Evolutionary conservation across 1,140 invertebrate genomes (phyloP), one percentile per base, ranked within the genome.

Genomic region (Prorops nasuta): DNA sequence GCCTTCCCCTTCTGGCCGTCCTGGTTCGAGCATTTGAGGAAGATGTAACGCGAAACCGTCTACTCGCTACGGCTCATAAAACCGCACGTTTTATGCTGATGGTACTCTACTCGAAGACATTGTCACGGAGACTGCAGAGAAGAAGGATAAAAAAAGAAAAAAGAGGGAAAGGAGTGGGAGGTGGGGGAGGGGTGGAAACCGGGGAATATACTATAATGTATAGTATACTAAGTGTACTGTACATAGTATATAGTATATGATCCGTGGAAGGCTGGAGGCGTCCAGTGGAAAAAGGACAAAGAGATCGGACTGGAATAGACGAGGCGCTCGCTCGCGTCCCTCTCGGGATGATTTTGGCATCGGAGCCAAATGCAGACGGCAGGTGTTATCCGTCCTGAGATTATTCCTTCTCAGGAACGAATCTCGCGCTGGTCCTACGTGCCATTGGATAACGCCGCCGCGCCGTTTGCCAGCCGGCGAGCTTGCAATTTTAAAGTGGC

Each of bases 51-150:
- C 63, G 65, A 63, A 59, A 66, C 58, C 56, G 63, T 71, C 66
- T 65, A 64, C 58, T 60, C 58, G 64, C 62, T 71, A 75, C 66
- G 67, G 64, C 61, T 73, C 71, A 66, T 75, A 75, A 75, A 75
- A 67, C 63, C 48, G 54, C 60, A 56, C 67, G 61, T 69, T 75
- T 75, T 75, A 75, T 71, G 70, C 69, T 74, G 70, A 74, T 74
- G 69, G 65, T 52, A 36, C 40, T 48, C 54, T 56, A 64, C 58
- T 62, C 49, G 51, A 38, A 50, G 60, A 71, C 66, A 67, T 71
- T 68, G 64, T 67, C 64, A 65, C 58, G 57, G 14, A 49, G 47
- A 50, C 50, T 54, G 36, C 53, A 64, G 51, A 47, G 58, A 61
- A 66, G 54, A 28, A 9, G 6, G n/a, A 35, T n/a, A n/a, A n/a